Conservation (phyloP, 2,113 vertebrate species). For the Ahaetulla prasina region DNA sequence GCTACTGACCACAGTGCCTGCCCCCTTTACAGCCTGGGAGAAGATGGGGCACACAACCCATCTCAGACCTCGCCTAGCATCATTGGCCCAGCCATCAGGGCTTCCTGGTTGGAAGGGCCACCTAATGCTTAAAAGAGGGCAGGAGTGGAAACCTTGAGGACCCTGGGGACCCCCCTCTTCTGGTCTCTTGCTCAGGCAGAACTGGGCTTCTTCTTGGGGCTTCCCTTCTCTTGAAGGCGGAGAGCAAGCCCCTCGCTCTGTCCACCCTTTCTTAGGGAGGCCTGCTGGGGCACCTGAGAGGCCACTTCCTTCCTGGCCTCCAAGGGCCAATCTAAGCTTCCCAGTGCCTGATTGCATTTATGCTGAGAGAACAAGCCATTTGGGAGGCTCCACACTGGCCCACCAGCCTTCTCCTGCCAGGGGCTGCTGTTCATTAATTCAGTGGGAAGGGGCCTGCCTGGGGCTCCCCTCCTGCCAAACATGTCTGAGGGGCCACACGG, state of each 20-base stretch:
- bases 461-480: neutral
- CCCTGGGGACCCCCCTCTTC: neutral
- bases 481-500: rapidly evolving
- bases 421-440: neutral
- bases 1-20: neutral
- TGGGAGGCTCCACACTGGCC: neutral
- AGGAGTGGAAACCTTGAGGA: neutral
- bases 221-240: neutral
- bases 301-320: neutral
- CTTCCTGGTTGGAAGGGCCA: neutral
- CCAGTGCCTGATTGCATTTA: neutral
- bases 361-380: neutral
- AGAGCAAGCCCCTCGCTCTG: neutral
- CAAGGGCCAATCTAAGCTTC: neutral
- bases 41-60: neutral
- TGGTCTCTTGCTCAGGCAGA: neutral
- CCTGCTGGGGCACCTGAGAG: neutral
- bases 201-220: neutral
- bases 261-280: neutral
- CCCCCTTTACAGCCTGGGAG: neutral
- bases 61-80: neutral
- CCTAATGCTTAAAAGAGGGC: neutral
- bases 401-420: neutral
- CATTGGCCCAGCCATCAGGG: neutral
- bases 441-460: neutral